phyloP scores from a whole-genome alignment of 2,113 vertebrate genomes.

The Podocnemis expansa region DNA sequence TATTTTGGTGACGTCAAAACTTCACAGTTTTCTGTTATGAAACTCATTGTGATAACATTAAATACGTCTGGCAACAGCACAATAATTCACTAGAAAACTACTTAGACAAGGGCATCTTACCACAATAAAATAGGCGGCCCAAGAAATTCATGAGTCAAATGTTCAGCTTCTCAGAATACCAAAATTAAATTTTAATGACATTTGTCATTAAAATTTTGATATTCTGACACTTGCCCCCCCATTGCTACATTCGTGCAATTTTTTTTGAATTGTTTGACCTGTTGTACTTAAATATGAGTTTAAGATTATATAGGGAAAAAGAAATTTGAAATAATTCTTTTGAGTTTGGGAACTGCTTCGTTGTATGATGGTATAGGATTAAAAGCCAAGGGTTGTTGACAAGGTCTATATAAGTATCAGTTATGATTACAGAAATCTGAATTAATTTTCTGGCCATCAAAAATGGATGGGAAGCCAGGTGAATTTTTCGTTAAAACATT shows the following conservation, averaged over 20 bases:
- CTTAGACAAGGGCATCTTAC: neutral
- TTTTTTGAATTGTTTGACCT: neutral
- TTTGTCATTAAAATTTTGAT: neutral
- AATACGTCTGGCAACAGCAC: neutral
- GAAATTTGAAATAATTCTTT: neutral
- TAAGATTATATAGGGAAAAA: neutral
- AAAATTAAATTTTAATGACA: fast-evolving
- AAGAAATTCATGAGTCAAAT: neutral
- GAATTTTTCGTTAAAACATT: neutral
- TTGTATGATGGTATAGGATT: neutral
- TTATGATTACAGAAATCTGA: neutral
- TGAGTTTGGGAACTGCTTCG: neutral
- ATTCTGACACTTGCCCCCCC: neutral
- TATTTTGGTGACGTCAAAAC: neutral
- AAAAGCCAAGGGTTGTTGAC: neutral
- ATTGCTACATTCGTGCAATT: neutral
- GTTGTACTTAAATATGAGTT: neutral
- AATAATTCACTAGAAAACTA: neutral
- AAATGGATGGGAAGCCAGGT: neutral
- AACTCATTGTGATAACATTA: neutral
- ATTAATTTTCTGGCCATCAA: neutral
- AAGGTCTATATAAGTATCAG: fast-evolving
- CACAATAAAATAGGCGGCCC: neutral
- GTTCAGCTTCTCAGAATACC: neutral
- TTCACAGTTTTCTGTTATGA: neutral